Percentiles rank a stretch among this genome's conserved stretches.
phyloP scores from a whole-genome alignment of 2,113 vertebrate genomes.

The Caretta caretta region DNA sequence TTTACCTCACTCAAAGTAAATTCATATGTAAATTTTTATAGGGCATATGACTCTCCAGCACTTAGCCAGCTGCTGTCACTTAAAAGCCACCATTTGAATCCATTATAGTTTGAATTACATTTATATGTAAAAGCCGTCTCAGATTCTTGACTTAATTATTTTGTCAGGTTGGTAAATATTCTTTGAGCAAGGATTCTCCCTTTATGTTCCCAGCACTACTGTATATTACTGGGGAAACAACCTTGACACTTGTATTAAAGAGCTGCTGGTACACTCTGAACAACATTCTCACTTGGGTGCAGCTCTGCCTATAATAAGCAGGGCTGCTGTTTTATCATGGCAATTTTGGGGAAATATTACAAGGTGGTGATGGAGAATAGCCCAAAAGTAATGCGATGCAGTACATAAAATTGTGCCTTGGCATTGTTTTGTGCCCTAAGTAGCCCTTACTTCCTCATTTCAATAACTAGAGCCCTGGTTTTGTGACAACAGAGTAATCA shows the following conservation, averaged over 20 bases:
- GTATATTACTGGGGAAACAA: background rate
- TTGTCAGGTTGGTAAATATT: background rate
- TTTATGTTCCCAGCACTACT: background rate
- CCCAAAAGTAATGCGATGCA: conserved; percentile 58
- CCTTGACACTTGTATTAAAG: background rate
- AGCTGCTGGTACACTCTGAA: background rate
- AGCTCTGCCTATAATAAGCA: background rate
- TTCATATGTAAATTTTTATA: background rate
- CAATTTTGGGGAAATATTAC: conserved; percentile 8
- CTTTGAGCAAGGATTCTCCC: background rate
- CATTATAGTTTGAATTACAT: background rate
- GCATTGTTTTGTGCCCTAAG: conserved; percentile 27
- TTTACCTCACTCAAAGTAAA: background rate
- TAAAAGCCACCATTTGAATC: background rate
- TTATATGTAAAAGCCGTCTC: background rate
- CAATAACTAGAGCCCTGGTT: background rate
- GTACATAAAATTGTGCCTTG: conserved; percentile 38
- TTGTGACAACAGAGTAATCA: conserved; percentile 21
- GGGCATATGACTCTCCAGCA: background rate
- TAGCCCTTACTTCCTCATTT: background rate
- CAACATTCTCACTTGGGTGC: background rate
- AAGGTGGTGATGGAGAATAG: background rate
- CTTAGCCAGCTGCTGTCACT: background rate
- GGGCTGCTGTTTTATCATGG: background rate
- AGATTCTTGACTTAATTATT: background rate